Conservation (phyloP, 2,113 vertebrate species). For the Otolemur garnettii region DNA sequence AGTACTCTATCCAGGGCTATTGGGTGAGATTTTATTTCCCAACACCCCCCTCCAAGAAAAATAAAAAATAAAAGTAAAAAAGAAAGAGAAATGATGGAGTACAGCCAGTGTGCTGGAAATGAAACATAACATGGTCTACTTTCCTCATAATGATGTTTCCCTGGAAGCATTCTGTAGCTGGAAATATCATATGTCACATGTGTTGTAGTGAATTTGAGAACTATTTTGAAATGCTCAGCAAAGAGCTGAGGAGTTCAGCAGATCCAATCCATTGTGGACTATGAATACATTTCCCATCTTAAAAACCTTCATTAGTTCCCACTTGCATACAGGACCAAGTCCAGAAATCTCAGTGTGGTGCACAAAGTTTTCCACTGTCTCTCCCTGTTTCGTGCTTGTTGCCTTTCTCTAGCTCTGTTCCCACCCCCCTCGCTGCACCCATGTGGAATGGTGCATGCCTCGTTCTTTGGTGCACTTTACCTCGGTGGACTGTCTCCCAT, state of each 20-base stretch:
- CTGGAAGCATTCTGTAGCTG: not conserved
- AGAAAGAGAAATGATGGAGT: not conserved
- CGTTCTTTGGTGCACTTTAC: fast-evolving
- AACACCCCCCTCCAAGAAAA: too few relatives aligned
- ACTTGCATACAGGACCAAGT: not conserved
- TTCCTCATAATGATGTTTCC: not conserved
- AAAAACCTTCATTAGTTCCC: not conserved
- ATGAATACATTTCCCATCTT: not conserved
- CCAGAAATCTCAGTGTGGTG: not conserved
- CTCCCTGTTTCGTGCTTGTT: not conserved
- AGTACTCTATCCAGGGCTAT: too few relatives aligned
- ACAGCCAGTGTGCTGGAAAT: not conserved
- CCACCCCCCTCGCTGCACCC: too few relatives aligned
- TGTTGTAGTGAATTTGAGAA: not conserved
- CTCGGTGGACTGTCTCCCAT: not conserved
- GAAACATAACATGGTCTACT: not conserved
- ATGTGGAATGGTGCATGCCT: fast-evolving
- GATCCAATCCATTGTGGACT: not conserved
- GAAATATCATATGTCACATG: not conserved
- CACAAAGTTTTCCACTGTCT: not conserved
- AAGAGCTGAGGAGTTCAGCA: not conserved
- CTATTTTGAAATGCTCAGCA: conserved; percentile 13
- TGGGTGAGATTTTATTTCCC: too few relatives aligned
- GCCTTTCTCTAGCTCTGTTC: not conserved
- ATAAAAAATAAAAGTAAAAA: too few relatives aligned